Base-by-base conservation (phyloP, 2,888 invertebrate genomes). In the Oscheius onirici region DNA sequence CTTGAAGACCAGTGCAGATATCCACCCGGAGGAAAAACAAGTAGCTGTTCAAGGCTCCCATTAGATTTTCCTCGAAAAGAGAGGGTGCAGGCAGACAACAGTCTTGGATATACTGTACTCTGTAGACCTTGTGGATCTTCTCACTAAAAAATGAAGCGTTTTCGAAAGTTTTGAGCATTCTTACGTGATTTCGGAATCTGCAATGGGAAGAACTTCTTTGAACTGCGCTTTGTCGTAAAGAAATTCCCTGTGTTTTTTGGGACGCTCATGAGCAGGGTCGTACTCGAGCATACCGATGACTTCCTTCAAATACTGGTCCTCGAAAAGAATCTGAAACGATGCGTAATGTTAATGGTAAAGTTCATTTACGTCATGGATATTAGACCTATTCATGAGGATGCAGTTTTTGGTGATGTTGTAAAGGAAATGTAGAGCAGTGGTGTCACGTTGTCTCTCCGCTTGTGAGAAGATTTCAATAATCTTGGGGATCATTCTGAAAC, bases 1-100 rank as follows among this genome's bases (percentile, higher is more conserved):
- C 91, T 89, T 91, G 91, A 89, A 99, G 94, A 88, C 95, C 91
- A 83, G 94, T 95, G 83, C 99, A 97, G 90, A 99, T 99, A 91
- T 99, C 97, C 88, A 97, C 95, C 91, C 99, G 97, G 90, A 97
- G 97, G 90, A 99, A 99, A 91, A 96, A 99, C 90, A 99, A 95
- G 91, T 97, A 97, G 91, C 96, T 97, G 88, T 94, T 95, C 87
- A 99, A 91, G 74, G 96, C 95, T 87, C 95, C 96, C 80, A 99
- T 91, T 92, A 97, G 93, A 89, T 97, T 99, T 89, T 99, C 99
- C 89, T 99, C 99, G 90, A 97, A 99, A 85, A 99, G 94, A 82
- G 96, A 96, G 13, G 99, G 97, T 60, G 97, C 95, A 26, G 99
- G 99, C 88, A 99, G 91, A 86, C 99, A 97, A 85, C 97, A 96